These are phyloP conservation scores for Heliconius cydno DNA, from an alignment of 2,888 invertebrate species.

Conservation along the genomic window DNA sequence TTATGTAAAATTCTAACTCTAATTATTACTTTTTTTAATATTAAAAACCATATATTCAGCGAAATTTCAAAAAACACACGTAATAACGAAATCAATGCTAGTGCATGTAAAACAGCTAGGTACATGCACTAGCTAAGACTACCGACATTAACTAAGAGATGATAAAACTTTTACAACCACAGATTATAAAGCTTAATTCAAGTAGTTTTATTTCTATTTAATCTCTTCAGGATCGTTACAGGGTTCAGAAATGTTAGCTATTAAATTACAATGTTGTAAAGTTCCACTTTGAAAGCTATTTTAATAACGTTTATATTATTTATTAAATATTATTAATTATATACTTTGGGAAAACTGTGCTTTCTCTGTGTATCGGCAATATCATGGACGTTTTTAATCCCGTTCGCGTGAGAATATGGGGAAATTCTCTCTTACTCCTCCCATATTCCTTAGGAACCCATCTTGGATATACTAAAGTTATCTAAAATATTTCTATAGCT, in stretches of 20 bases:
- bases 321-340: neutral
- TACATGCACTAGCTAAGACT: no score
- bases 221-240: neutral
- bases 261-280: slow-evolving; percentile 16
- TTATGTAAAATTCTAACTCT: neutral
- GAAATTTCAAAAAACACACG: neutral
- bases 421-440: no score
- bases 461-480: no score
- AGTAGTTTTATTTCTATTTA: neutral
- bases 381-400: neutral
- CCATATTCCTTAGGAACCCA: no score
- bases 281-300: neutral
- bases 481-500: no score
- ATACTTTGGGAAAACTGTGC: neutral
- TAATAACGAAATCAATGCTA: neutral
- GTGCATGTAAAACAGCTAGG: neutral
- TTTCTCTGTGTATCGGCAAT: neutral
- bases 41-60: no score
- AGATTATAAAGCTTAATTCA: slow-evolving; percentile 7
- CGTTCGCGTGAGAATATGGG: no score
- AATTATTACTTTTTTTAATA: neutral
- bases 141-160: neutral
- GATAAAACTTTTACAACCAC: neutral
- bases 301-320: neutral
- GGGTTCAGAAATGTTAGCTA: slow-evolving; percentile 7